Base-by-base conservation (phyloP, 2,888 invertebrate genomes). In the Hemaris fuciformis region DNA sequence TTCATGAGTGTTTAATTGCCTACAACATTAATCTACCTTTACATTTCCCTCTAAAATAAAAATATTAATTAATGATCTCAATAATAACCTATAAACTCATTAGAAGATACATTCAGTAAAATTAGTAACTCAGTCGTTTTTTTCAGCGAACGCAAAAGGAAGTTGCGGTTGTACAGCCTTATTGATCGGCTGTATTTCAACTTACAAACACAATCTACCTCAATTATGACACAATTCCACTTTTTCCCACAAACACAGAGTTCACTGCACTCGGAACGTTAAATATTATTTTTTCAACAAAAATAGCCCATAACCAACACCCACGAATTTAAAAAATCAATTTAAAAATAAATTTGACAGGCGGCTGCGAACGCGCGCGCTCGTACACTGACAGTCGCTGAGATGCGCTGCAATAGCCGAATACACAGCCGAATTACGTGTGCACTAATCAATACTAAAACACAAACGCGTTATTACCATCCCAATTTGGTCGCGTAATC, bases 201-300 rank as follows among this genome's bases (percentile, higher is more conserved):
- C n/a, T n/a, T n/a, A 10, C 4, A 45, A 59, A 22, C 7, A n/a
- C 1, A 23, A 59, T 48, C 18, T 53, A 53, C 48, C 41, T 53
- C 41, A 63, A 65, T 69, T 59, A 65, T 65, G 22, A 57, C 43
- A 3, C 53, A 69, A 45, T 27, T 65, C 67, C 73, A 75, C 72
- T 71, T 75, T 72, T 71, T 65, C 72, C 67, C 70, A 71, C 72
- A 65, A 64, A 64, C 64, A 69, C 69, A 74, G 69, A 76, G 87
- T 77, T 86, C 89, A 91, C 91, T 89, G 88, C 88, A 90, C 89
- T 89, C 84, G 79, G 74, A 72, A 76, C 74, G 73, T 75, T 72
- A 72, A 69, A 68, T 74, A 72, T 78, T 74, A 72, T 78, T 77
- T 79, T 82, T 77, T 71, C 10, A 45, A 76, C 79, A 78, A 79